These are phyloP conservation scores for Momotus momota DNA, from an alignment of 2,797 vertebrate species.

Conservation along the genomic window DNA sequence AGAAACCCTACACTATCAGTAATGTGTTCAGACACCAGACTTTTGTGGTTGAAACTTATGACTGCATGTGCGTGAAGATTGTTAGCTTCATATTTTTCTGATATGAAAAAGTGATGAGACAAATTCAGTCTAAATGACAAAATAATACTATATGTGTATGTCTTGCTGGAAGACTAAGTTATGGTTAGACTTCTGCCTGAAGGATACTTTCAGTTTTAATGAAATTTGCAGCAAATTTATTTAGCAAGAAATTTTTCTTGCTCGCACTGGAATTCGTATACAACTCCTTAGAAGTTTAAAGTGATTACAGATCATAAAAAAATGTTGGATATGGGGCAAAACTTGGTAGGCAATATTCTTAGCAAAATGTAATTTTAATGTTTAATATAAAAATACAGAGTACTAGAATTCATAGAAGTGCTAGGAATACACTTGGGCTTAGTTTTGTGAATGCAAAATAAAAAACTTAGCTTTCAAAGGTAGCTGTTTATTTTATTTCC, in stretches of 20 bases:
- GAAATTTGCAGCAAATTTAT: background rate
- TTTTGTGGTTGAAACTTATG: background rate
- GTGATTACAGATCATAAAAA: background rate
- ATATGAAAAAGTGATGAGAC: background rate
- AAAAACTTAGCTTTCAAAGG: background rate
- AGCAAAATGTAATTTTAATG: background rate
- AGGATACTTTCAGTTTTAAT: background rate
- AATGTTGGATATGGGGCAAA: background rate
- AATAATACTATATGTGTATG: background rate
- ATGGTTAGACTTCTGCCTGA: background rate
- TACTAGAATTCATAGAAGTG: background rate
- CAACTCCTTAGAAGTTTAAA: background rate
- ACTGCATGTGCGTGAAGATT: background rate
- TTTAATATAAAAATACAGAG: background rate
- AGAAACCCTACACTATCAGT: background rate
- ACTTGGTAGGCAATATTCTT: background rate
- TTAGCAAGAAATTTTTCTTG: background rate
- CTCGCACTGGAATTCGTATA: background rate
- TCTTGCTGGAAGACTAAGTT: background rate
- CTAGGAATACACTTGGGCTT: background rate
- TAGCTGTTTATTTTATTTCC: background rate
- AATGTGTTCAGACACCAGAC: background rate
- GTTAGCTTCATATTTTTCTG: background rate
- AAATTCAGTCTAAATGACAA: background rate
- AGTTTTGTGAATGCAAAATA: background rate